Conservation (phyloP, 1,140 invertebrate genomes). For the Sipha flava region DNA sequence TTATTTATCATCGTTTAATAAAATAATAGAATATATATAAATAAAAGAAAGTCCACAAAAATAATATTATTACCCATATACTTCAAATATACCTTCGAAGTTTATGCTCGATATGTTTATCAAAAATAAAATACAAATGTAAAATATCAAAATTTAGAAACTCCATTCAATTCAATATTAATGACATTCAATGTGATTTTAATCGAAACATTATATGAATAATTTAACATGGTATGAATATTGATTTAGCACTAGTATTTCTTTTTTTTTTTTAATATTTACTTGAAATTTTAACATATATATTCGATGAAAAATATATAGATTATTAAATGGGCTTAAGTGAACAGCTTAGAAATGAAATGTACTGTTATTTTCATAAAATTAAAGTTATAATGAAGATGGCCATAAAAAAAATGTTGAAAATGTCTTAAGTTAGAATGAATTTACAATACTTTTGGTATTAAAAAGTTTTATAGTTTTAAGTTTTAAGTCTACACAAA, state of each 20-base stretch:
- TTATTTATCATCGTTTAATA: too few species aligned
- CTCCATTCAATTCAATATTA: background rate
- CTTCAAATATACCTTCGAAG: background rate
- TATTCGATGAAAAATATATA: background rate
- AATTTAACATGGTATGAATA: background rate
- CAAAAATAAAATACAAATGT: background rate
- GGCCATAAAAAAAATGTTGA: background rate
- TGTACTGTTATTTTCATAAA: background rate
- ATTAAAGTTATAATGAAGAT: constrained; percentile 5
- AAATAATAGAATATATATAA: too few species aligned
- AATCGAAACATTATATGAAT: background rate
- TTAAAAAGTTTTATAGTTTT: background rate
- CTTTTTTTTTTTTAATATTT: background rate
- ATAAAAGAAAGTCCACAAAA: too few species aligned
- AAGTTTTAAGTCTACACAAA: background rate
- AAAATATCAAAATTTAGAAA: background rate
- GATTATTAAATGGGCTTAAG: background rate
- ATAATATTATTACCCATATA: background rate
- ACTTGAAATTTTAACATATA: background rate
- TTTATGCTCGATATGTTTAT: background rate
- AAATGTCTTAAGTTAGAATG: background rate
- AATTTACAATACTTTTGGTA: background rate
- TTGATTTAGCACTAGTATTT: too few species aligned
- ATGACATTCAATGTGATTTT: background rate
- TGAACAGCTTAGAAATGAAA: background rate